A percentile compares a stretch with the other conserved stretches of the same genome.
Conservation (phyloP, 2,797 vertebrate genomes). For the Cirrhinus molitorella region DNA sequence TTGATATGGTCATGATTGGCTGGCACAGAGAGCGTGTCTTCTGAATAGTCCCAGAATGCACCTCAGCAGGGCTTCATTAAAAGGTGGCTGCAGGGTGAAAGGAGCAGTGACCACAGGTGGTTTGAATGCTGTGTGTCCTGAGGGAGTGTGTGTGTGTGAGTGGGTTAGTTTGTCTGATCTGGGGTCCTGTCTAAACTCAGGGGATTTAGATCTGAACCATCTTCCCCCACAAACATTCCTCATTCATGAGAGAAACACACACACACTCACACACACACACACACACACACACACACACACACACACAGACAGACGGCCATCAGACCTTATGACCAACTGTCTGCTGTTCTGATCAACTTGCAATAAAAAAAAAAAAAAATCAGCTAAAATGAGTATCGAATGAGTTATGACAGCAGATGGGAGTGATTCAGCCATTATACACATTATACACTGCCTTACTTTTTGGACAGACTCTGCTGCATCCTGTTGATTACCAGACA, state of each 20-base stretch:
- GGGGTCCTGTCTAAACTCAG: slow-evolving; percentile 54
- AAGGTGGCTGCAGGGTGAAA: slow-evolving; percentile 92
- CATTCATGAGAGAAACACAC: slow-evolving; percentile 26
- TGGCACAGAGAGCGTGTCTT: slow-evolving; percentile 38
- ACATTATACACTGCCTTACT: background rate
- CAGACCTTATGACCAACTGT: slow-evolving; percentile 11
- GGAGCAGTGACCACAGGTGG: slow-evolving; percentile 92
- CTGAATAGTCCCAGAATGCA: slow-evolving; percentile 58
- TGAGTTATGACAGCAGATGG: background rate
- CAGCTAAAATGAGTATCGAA: slow-evolving; percentile 2
- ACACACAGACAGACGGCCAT: slow-evolving; percentile 2
- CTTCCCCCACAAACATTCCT: slow-evolving; percentile 41
- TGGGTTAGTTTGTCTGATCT: slow-evolving; percentile 52
- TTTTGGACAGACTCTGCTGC: background rate
- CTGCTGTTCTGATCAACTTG: background rate
- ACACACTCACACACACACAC: slow-evolving; percentile 38
- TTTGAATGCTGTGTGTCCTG: slow-evolving; percentile 71
- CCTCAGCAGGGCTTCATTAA: slow-evolving; percentile 92
- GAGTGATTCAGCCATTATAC: background rate
- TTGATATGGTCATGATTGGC: slow-evolving; percentile 44
- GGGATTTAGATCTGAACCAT: slow-evolving; percentile 56
- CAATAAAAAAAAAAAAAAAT: slow-evolving; percentile 3
- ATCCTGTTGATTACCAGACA: background rate
- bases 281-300: slow-evolving; percentile 17
- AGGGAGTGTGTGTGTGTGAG: slow-evolving; percentile 30